Evolutionary conservation across 2,888 invertebrate species (phyloP).

Genomic region (Eupithecia abbreviata): DNA sequence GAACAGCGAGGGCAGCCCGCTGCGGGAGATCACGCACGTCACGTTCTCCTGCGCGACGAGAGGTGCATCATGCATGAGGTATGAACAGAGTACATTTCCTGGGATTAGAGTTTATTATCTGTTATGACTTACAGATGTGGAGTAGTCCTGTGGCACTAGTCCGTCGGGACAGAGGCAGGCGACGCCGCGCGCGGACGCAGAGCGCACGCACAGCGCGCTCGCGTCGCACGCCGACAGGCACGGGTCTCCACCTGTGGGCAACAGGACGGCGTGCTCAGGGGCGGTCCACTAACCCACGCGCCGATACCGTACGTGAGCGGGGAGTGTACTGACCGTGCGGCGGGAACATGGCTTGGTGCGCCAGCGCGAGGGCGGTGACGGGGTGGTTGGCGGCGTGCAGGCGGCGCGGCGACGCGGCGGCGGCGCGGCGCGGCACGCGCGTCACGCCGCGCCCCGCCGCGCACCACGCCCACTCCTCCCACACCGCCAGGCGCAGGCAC

Average conservation of each 20-base stretch:
- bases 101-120: background rate
- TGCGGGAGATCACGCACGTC: slow-evolving; percentile 54
- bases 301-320: background rate
- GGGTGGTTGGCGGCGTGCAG: slow-evolving; percentile 45
- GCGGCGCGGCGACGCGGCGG: slow-evolving; percentile 38
- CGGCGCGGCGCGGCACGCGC: slow-evolving; percentile 57
- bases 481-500: slow-evolving; percentile 61
- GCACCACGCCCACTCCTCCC: slow-evolving; percentile 75
- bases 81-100: background rate
- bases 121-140: slow-evolving; percentile 48
- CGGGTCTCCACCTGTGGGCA: slow-evolving; percentile 75
- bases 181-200: slow-evolving; percentile 68
- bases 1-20: slow-evolving; percentile 16
- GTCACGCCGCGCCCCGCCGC: slow-evolving; percentile 61
- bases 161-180: slow-evolving; percentile 85
- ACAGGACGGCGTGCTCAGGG: background rate
- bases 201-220: slow-evolving; percentile 85
- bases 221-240: slow-evolving; percentile 84
- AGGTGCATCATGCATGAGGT: background rate
- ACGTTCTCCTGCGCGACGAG: slow-evolving; percentile 49
- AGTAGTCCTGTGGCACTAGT: slow-evolving; percentile 58
- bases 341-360: slow-evolving; percentile 55
- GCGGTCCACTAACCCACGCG: background rate
- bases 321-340: slow-evolving; percentile 39
- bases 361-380: slow-evolving; percentile 56